Conservation (phyloP, 2,797 vertebrate genomes). For the Graptemys geographica region DNA sequence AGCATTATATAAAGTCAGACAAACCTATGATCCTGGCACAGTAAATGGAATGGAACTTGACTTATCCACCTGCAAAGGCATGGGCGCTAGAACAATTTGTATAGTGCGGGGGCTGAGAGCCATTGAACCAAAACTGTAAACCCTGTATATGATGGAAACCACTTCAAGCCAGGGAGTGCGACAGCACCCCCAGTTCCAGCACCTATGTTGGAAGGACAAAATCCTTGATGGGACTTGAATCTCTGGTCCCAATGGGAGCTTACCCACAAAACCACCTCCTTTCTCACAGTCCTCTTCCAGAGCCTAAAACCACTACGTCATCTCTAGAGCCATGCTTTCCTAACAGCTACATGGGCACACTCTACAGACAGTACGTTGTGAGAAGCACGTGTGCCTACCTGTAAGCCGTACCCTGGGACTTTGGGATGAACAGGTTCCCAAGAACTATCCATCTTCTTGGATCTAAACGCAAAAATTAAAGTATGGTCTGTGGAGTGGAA, state of each 20-base stretch:
- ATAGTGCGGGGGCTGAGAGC: too few species aligned
- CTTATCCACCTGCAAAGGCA: accelerated
- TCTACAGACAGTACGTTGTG: neutral
- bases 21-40: accelerated
- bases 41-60: neutral
- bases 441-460: conserved; percentile 75
- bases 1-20: neutral
- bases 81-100: too few species aligned
- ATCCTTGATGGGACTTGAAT: neutral
- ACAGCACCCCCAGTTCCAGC: too few species aligned
- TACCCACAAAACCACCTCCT: accelerated
- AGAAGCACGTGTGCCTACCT: conserved; percentile 68
- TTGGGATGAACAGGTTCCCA: conserved; percentile 59
- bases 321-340: neutral
- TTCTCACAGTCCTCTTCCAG: neutral
- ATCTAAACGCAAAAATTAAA: conserved; percentile 74
- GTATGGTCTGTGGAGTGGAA: neutral
- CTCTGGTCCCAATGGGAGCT: neutral
- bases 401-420: conserved; percentile 88
- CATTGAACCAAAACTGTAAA: too few species aligned
- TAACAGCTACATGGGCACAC: accelerated
- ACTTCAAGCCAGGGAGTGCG: too few species aligned
- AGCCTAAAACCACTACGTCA: accelerated
- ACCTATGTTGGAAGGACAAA: neutral
- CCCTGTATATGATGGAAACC: too few species aligned